Percentiles rank a stretch among this genome's conserved stretches.
These are phyloP conservation scores for Opisthograptis luteolata DNA, from an alignment of 2,888 invertebrate species.

Conservation along the genomic window DNA sequence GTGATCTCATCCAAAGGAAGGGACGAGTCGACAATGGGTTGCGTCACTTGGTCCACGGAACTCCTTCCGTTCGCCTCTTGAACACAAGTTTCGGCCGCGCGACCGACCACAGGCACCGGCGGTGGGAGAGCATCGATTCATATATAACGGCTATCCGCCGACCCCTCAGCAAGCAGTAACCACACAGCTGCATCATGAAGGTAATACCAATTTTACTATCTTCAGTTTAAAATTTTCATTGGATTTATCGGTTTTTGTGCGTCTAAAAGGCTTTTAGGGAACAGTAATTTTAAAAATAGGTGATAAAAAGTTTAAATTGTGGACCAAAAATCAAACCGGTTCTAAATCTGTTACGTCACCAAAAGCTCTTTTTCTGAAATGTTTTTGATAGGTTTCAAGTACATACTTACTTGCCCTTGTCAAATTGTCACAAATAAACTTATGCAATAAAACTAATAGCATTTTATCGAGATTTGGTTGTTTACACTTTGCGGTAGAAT, in stretches of 20 bases:
- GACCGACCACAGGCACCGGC: conserved; percentile 17
- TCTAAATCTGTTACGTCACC: too few species aligned
- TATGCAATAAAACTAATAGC: too few species aligned
- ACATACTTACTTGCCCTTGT: too few species aligned
- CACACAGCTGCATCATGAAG: conserved; percentile 79
- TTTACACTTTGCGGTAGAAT: too few species aligned
- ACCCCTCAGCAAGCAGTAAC: conserved; percentile 72
- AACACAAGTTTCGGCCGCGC: conserved; percentile 49
- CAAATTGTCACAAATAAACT: too few species aligned
- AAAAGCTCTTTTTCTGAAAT: too few species aligned
- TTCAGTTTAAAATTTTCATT: conserved; percentile 16
- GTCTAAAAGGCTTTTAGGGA: background rate
- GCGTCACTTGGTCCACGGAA: conserved; percentile 65
- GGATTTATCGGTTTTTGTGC: background rate
- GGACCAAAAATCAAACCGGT: too few species aligned
- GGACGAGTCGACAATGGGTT: conserved; percentile 63
- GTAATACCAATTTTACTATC: conserved; percentile 48
- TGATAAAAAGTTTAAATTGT: too few species aligned
- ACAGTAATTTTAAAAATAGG: background rate
- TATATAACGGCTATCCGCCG: conserved; percentile 72
- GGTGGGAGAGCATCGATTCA: conserved; percentile 69
- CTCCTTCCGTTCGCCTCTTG: conserved; percentile 73
- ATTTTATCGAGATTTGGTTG: too few species aligned
- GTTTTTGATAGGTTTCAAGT: too few species aligned
- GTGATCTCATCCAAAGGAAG: conserved; percentile 43